Conservation (phyloP, 1,140 invertebrate genomes). For the Ips nitidus region DNA sequence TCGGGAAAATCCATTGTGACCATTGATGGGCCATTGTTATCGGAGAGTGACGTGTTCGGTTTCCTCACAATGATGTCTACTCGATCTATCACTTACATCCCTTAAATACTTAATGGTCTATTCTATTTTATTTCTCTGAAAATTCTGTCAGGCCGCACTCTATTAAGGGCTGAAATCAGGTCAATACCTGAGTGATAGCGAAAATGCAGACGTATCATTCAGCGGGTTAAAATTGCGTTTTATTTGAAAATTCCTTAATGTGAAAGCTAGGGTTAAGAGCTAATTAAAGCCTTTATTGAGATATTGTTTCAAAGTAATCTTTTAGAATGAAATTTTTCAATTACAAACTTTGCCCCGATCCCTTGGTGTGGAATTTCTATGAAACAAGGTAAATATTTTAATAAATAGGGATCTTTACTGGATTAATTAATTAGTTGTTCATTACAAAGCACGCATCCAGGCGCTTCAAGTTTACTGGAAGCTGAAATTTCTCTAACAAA, state of each 20-base stretch:
- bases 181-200: too few relatives aligned
- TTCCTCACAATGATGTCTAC: slow-evolving; percentile 42
- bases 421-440: slow-evolving; percentile 40
- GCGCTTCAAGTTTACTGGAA: slow-evolving; percentile 38
- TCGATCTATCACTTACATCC: slow-evolving; percentile 42
- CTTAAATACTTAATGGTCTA: slow-evolving; percentile 43
- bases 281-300: slow-evolving; percentile 23
- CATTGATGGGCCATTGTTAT: slow-evolving; percentile 36
- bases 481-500: slow-evolving; percentile 40
- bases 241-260: too few relatives aligned
- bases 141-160: slow-evolving; percentile 1
- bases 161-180: neutral
- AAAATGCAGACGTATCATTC: too few relatives aligned
- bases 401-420: slow-evolving; percentile 39
- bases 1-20: slow-evolving; percentile 40
- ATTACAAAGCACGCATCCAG: slow-evolving; percentile 38
- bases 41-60: slow-evolving; percentile 41
- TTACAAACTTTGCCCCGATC: slow-evolving; percentile 28
- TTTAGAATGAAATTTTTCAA: slow-evolving; percentile 29
- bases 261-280: neutral
- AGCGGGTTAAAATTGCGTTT: too few relatives aligned
- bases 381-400: slow-evolving; percentile 39
- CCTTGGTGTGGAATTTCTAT: slow-evolving; percentile 36
- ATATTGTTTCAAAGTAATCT: slow-evolving; percentile 17
- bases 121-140: slow-evolving; percentile 35